Evolutionary conservation across 1,140 invertebrate species (phyloP), one percentile per base, ranked within the genome.

Genomic region (Heliconius melpomene): DNA sequence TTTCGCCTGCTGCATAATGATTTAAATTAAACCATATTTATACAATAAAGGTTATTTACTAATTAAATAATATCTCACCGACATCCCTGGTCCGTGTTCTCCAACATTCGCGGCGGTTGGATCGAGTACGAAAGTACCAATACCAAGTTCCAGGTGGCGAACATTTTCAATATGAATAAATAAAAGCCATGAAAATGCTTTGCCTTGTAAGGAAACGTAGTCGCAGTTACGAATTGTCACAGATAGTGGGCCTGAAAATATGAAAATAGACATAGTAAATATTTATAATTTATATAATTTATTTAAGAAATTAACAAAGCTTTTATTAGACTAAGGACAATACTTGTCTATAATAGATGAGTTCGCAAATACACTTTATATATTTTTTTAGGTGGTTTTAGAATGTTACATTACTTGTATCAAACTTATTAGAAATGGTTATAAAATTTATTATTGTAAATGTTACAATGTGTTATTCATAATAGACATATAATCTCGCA

Each of bases 131-230:
- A 97, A 97, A 0, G 96, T 94, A 50, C 95, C 95, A 66, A 94
- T 94, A 8, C 94, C 92, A 8, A 97, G 90, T 32, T 95, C 90
- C 20, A 97, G 86, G 2, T 93, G 88, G 2, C 90, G 87, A 2
- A 96, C 95, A 57, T 96, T 95, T 74, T 86, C 94, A 73, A 97
- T 94, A 54, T 88, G 94, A 84, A 96, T 95, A 79, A 95, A 94
- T 23, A 96, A 90, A 16, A 97, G 91, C 95, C 96, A 96, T 13
- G 96, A 96, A 80, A 97, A 97, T 1, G 96, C 95, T 57, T 95
- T 93, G 16, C 95, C 94, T 77, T 96, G 95, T 54, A 97, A 94
- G 3, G 94, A 90, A 3, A 97, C 96, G 79, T 94, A 89, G 57
- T 90, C 92, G 86, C 95, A 96, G 74, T 95, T 90, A 36, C 91